Conservation (phyloP, 1,140 invertebrate genomes). For the Campoletis sonorensis region DNA sequence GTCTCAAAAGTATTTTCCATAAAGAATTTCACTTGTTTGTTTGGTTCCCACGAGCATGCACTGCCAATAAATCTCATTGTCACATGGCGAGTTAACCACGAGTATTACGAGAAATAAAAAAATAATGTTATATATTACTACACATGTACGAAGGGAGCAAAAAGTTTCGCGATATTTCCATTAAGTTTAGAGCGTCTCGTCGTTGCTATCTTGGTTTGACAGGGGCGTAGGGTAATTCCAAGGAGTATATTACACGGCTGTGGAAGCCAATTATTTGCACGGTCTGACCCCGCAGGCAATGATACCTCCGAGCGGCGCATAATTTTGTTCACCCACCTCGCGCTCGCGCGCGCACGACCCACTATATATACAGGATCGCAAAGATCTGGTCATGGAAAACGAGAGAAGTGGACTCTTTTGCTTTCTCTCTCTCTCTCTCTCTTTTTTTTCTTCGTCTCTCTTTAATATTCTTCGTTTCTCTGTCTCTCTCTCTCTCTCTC, state of each 20-base stretch:
- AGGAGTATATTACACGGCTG: conserved; percentile 61
- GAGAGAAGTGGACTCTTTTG: conserved; percentile 22
- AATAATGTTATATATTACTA: neutral
- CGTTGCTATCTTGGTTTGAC: conserved; percentile 37
- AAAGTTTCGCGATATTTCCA: conserved; percentile 31
- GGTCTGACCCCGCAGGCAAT: conserved; percentile 66
- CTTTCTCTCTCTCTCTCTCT: neutral
- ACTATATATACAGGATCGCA: conserved; percentile 15
- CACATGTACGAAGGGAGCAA: neutral
- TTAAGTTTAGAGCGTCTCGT: conserved; percentile 31
- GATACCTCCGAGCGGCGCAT: conserved; percentile 71
- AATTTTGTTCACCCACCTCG: conserved; percentile 64
- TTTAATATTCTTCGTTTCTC: neutral
- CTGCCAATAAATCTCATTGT: conserved; percentile 19
- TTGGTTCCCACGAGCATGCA: neutral
- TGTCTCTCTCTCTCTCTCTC: neutral
- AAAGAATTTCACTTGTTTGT: neutral
- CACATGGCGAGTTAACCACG: neutral
- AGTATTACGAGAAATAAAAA: conserved; percentile 5
- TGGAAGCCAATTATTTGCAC: conserved; percentile 72
- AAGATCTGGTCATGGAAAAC: conserved; percentile 8
- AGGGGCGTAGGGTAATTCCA: conserved; percentile 44
- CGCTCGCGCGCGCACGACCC: neutral
- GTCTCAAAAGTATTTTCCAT: no score
- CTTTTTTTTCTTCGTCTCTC: neutral